Conservation (phyloP, 2,888 invertebrate genomes). For the Nebria salina region DNA sequence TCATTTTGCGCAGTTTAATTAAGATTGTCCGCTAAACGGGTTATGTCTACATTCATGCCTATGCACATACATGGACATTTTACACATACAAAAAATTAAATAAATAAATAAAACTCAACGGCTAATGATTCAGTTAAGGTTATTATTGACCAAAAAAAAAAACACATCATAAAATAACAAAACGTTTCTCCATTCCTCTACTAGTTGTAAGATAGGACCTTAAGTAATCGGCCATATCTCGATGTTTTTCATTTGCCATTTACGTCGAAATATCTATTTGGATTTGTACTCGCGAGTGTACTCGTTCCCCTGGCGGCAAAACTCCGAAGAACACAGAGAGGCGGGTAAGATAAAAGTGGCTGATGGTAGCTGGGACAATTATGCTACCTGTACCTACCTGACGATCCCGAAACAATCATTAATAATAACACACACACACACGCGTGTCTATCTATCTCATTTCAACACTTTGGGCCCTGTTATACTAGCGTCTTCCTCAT, state of each 20-base stretch:
- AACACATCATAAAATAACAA: too few relatives aligned
- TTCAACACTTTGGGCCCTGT: background rate
- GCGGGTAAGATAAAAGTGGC: background rate
- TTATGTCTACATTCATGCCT: background rate
- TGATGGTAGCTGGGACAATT: slow-evolving; percentile 12
- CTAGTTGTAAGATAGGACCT: too few relatives aligned
- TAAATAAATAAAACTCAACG: too few relatives aligned
- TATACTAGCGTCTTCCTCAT: background rate
- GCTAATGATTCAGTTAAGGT: too few relatives aligned
- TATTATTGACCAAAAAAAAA: too few relatives aligned
- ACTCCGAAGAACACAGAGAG: background rate
- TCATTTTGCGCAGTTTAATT: background rate
- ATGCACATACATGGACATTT: too few relatives aligned
- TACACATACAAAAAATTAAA: too few relatives aligned
- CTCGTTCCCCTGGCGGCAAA: background rate
- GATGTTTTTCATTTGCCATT: too few relatives aligned
- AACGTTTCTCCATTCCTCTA: too few relatives aligned
- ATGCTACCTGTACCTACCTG: slow-evolving; percentile 14
- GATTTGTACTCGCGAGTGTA: background rate
- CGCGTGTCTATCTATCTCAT: background rate
- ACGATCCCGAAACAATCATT: background rate
- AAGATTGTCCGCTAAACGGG: background rate
- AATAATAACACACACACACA: slow-evolving; percentile 7
- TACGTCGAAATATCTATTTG: too few relatives aligned
- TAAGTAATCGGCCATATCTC: too few relatives aligned